Conservation (phyloP, 1,140 invertebrate genomes). For the Drosophila miranda region DNA sequence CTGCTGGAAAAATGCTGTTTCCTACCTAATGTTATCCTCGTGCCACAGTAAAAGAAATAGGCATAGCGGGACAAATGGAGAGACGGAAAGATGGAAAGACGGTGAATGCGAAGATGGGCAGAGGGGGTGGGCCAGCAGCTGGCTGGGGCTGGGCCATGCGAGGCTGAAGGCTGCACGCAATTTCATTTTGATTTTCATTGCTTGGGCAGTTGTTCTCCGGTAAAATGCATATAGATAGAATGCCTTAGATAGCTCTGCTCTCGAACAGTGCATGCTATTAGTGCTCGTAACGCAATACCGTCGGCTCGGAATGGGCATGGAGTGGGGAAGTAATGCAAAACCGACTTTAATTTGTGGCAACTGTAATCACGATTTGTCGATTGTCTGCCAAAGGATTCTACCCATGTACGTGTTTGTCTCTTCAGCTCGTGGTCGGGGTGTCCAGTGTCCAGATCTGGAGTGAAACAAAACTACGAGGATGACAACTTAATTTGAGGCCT, state of each 20-base stretch:
- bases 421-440: no score
- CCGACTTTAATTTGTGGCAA: conserved; percentile 25
- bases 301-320: background rate
- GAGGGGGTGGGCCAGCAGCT: no score
- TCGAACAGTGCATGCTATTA: conserved; percentile 36
- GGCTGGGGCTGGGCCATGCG: no score
- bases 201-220: conserved; percentile 35
- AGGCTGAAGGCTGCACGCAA: conserved; percentile 49
- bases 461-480: background rate
- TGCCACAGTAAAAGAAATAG: conserved; percentile 43
- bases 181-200: conserved; percentile 64
- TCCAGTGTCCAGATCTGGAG: background rate
- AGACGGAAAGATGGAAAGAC: background rate
- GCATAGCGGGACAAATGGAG: background rate
- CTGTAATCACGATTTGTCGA: conserved; percentile 9
- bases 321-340: background rate
- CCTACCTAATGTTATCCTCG: conserved; percentile 65
- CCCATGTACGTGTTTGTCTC: background rate
- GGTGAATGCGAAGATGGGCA: background rate
- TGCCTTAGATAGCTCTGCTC: conserved; percentile 11
- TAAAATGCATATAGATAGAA: conserved; percentile 28
- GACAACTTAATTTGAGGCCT: no score
- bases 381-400: conserved; percentile 11
- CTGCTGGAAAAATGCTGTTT: conserved; percentile 60
- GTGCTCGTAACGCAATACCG: conserved; percentile 34